These are phyloP conservation scores for Hirtodrosophila alboralis DNA, from an alignment of 2,888 invertebrate genomes.

Conservation along the genomic window DNA sequence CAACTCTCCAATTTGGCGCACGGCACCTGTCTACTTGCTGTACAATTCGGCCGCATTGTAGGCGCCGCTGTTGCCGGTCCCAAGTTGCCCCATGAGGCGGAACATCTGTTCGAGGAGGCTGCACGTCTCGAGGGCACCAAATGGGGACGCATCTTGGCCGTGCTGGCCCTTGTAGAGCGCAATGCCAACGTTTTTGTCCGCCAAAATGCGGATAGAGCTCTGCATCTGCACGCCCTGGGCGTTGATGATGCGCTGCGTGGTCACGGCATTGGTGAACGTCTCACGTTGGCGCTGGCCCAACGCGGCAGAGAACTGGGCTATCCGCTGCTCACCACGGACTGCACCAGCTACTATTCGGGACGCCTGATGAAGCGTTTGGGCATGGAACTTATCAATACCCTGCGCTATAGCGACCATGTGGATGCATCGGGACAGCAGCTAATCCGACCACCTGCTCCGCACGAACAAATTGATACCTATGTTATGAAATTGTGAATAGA, in stretches of 20 bases:
- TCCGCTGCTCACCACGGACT: slow-evolving; percentile 75
- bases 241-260: slow-evolving; percentile 76
- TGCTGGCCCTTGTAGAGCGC: slow-evolving; percentile 72
- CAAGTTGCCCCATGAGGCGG: slow-evolving; percentile 63
- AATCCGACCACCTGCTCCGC: slow-evolving; percentile 72
- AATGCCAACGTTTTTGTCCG: slow-evolving; percentile 73
- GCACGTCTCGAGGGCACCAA: slow-evolving; percentile 63
- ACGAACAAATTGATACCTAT: slow-evolving; percentile 74
- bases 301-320: slow-evolving; percentile 62
- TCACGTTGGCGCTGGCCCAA: slow-evolving; percentile 62
- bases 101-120: slow-evolving; percentile 64
- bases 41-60: slow-evolving; percentile 55
- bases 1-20: slow-evolving; percentile 67
- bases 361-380: slow-evolving; percentile 68
- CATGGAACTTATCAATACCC: slow-evolving; percentile 69
- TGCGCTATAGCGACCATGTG: slow-evolving; percentile 71
- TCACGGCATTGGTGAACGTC: slow-evolving; percentile 66
- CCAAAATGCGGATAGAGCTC: slow-evolving; percentile 61
- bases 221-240: slow-evolving; percentile 79
- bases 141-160: slow-evolving; percentile 73
- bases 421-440: slow-evolving; percentile 68
- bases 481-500: slow-evolving; percentile 41
- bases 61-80: slow-evolving; percentile 79
- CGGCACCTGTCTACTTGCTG: slow-evolving; percentile 71
- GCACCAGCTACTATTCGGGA: slow-evolving; percentile 80